These are phyloP conservation scores for Zaprionus ghesquierei DNA, from an alignment of 1,140 invertebrate genomes.

Conservation along the genomic window DNA sequence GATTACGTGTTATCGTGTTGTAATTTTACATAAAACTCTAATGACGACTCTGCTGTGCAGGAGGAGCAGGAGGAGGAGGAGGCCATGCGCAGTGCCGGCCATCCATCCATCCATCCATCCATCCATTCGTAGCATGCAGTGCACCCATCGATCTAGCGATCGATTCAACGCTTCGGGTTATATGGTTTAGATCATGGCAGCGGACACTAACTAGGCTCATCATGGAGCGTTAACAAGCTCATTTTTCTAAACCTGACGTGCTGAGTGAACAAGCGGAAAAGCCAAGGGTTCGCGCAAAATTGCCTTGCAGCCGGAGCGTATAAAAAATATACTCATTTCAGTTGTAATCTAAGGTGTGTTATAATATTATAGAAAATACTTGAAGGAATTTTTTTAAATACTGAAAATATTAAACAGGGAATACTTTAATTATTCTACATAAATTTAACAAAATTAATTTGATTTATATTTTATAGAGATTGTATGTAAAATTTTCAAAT, in stretches of 20 bases:
- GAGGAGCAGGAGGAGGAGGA: too few relatives aligned
- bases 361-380: too few relatives aligned
- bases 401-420: too few relatives aligned
- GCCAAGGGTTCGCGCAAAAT: conserved; percentile 6
- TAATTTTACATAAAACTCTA: conserved; percentile 80
- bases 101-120: not conserved
- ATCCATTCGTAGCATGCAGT: conserved; percentile 24
- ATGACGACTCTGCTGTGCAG: conserved; percentile 57
- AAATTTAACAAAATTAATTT: too few relatives aligned
- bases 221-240: conserved; percentile 82
- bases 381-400: too few relatives aligned
- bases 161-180: conserved; percentile 68
- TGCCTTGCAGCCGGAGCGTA: conserved; percentile 15
- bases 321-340: not conserved
- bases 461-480: too few relatives aligned
- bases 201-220: conserved; percentile 81
- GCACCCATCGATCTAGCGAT: conserved; percentile 50
- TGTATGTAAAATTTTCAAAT: too few relatives aligned
- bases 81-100: not conserved
- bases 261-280: conserved; percentile 40
- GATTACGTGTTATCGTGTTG: conserved; percentile 82
- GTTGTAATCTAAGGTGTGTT: not conserved
- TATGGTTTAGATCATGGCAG: conserved; percentile 74
- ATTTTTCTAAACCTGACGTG: conserved; percentile 80
- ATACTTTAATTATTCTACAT: too few relatives aligned